phyloP scores from a whole-genome alignment of 2,888 invertebrate genomes.

The Anodontia alba region DNA sequence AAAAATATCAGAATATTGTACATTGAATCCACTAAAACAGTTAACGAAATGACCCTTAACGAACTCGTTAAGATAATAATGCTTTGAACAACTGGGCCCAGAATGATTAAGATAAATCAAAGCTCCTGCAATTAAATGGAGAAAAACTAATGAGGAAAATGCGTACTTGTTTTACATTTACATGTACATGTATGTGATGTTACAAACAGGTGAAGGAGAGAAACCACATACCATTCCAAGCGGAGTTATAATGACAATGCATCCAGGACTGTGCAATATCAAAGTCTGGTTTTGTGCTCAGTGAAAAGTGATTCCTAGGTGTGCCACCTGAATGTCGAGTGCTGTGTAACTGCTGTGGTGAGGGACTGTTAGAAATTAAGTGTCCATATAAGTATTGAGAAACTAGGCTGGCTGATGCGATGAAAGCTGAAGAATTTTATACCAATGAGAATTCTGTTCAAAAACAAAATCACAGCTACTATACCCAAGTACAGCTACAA shows the following conservation, averaged over 20 bases:
- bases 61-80: too few relatives aligned
- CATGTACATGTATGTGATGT: too few relatives aligned
- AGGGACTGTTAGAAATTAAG: constrained; percentile 10
- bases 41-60: too few relatives aligned
- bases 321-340: not conserved
- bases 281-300: constrained; percentile 1
- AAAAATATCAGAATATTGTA: too few relatives aligned
- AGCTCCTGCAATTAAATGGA: not conserved
- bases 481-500: constrained; percentile 35
- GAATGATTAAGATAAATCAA: not conserved
- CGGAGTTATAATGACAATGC: not conserved
- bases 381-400: constrained; percentile 11
- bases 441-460: constrained; percentile 9
- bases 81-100: too few relatives aligned
- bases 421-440: constrained; percentile 21
- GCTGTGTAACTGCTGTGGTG: not conserved
- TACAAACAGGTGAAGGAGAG: not conserved
- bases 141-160: not conserved
- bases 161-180: not conserved
- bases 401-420: not conserved
- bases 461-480: constrained; percentile 33
- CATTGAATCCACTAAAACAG: too few relatives aligned
- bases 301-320: not conserved
- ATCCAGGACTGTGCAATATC: not conserved
- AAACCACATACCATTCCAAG: not conserved